These are phyloP conservation scores for Todus mexicanus DNA, from an alignment of 2,797 vertebrate species.

Conservation along the genomic window DNA sequence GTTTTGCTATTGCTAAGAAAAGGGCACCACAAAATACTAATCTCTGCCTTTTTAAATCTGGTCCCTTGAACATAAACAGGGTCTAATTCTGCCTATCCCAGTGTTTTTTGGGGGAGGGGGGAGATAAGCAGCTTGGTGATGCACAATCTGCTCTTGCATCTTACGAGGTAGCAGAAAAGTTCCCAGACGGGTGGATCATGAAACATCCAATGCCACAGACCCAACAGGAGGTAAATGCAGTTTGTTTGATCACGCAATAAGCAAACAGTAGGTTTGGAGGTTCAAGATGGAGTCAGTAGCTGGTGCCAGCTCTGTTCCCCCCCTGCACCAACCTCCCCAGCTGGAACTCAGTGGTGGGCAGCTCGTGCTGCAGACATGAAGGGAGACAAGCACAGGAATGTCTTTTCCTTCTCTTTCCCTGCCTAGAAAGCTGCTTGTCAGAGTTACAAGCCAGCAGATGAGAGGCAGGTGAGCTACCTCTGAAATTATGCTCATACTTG, in stretches of 20 bases:
- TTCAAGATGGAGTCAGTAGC: background rate
- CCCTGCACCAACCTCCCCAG: accelerated
- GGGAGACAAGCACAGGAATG: background rate
- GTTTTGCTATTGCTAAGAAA: background rate
- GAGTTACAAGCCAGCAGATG: background rate
- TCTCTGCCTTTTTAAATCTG: background rate
- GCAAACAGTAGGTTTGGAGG: background rate
- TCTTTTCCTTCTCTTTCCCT: background rate
- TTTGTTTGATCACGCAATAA: background rate
- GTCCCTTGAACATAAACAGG: background rate
- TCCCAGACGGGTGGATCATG: background rate
- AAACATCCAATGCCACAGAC: background rate
- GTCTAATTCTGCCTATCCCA: background rate
- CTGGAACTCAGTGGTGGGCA: background rate
- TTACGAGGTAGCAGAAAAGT: background rate
- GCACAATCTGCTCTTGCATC: background rate
- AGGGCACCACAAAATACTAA: background rate
- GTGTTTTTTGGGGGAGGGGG: background rate
- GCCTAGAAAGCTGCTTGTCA: background rate
- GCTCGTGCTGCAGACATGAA: background rate
- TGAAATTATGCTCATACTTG: background rate
- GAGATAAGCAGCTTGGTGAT: background rate
- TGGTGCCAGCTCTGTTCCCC: background rate
- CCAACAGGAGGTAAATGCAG: background rate
- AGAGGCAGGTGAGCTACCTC: background rate